Conservation (phyloP, 2,797 vertebrate species). For the Schizopygopsis malacanthus region DNA sequence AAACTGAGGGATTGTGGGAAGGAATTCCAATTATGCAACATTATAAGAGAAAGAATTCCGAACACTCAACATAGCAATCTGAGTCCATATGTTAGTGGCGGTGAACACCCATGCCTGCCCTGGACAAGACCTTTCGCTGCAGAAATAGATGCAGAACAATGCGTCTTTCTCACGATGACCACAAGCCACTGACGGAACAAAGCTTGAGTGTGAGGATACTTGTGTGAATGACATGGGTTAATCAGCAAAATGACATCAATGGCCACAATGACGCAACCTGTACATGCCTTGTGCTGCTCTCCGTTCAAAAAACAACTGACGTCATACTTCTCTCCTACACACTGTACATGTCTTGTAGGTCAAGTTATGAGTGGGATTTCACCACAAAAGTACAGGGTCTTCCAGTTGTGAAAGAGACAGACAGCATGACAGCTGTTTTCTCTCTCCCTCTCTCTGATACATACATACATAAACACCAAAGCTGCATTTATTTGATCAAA, state of each 20-base stretch:
- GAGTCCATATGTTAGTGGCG: conserved; percentile 12
- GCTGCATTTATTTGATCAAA: neutral
- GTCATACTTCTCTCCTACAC: conserved; percentile 27
- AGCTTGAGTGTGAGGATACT: conserved; percentile 27
- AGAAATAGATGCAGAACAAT: conserved; percentile 50
- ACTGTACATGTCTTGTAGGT: conserved; percentile 14
- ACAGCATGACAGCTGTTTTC: neutral
- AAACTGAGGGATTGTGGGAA: conserved; percentile 13
- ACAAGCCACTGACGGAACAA: conserved; percentile 28
- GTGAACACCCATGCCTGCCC: conserved; percentile 40
- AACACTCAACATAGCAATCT: neutral
- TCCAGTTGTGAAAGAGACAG: neutral
- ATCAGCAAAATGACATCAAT: conserved; percentile 49
- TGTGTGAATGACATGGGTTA: conserved; percentile 42
- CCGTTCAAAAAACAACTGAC: conserved; percentile 37
- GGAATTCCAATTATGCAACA: conserved; percentile 37
- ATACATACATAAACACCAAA: neutral
- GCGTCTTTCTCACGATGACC: conserved; percentile 23
- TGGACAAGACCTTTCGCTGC: conserved; percentile 27
- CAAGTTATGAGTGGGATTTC: neutral
- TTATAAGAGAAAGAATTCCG: conserved; percentile 16
- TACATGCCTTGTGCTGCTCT: neutral
- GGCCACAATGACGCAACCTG: conserved; percentile 40
- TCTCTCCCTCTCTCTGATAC: too few species aligned
- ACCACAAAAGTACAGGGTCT: conserved; percentile 1